Evolutionary conservation across 2,888 invertebrate genomes (phyloP).

Genomic region (Harpagoxenus sublaevis): DNA sequence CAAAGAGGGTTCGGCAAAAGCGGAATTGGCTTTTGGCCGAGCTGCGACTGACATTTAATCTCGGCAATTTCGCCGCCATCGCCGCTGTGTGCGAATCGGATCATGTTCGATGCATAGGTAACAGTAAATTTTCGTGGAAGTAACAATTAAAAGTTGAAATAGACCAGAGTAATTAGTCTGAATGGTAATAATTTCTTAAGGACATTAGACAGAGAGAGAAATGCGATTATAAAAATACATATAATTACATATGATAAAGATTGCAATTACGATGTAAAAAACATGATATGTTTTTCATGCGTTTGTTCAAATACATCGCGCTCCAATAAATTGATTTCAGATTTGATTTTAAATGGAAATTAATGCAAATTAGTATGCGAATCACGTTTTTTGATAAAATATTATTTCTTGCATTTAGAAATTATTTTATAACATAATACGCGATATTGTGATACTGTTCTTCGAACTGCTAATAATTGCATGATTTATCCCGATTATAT

Average conservation of each 20-base stretch:
- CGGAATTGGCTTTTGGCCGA: constrained; percentile 62
- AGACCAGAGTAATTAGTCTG: neutral
- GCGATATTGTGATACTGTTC: neutral
- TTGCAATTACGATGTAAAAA: neutral
- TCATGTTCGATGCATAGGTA: constrained; percentile 37
- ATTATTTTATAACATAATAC: neutral
- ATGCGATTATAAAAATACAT: constrained; percentile 3
- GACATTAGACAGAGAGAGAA: neutral
- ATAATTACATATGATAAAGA: neutral
- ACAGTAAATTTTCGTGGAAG: neutral
- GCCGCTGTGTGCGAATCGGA: constrained; percentile 22
- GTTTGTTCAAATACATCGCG: neutral
- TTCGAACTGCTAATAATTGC: neutral
- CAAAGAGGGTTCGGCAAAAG: constrained; percentile 37
- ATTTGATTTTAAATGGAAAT: neutral
- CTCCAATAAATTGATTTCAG: neutral
- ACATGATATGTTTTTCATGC: neutral
- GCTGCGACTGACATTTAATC: constrained; percentile 69
- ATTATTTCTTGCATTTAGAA: neutral
- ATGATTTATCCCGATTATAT: neutral
- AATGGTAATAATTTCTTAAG: neutral
- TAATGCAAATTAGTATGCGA: neutral
- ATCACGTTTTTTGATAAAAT: neutral
- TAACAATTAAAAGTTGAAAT: neutral
- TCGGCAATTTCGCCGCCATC: constrained; percentile 52